Evolutionary conservation across 2,888 invertebrate genomes (phyloP).

Genomic region (Mesopsocus fuscifrons): DNA sequence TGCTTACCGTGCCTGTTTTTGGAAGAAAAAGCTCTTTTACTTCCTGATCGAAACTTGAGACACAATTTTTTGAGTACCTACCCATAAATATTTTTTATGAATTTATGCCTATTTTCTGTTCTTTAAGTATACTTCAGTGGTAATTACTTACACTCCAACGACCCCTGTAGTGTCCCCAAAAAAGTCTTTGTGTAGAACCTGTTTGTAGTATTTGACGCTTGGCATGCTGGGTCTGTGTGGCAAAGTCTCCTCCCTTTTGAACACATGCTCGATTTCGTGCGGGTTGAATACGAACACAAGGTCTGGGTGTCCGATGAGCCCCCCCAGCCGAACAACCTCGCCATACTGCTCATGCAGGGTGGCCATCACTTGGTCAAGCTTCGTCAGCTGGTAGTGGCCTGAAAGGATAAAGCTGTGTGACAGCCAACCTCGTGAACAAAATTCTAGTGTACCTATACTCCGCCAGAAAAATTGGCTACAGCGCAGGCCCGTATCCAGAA

Average conservation of each 20-base stretch:
- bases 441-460: too few species aligned
- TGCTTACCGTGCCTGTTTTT: slow-evolving; percentile 57
- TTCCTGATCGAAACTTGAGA: too few species aligned
- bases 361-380: slow-evolving; percentile 37
- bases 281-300: slow-evolving; percentile 52
- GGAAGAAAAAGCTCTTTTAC: slow-evolving; percentile 12
- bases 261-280: slow-evolving; percentile 49
- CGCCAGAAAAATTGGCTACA: too few species aligned
- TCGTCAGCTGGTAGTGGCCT: slow-evolving; percentile 37
- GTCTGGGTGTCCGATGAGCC: slow-evolving; percentile 56
- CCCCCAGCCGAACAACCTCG: slow-evolving; percentile 43
- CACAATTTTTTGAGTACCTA: too few species aligned
- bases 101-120: too few species aligned
- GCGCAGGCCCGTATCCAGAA: too few species aligned
- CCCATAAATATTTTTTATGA: too few species aligned
- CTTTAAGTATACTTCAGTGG: too few species aligned
- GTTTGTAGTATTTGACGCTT: slow-evolving; percentile 50
- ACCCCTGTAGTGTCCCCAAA: slow-evolving; percentile 51
- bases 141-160: slow-evolving; percentile 51
- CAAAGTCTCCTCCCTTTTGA: slow-evolving; percentile 45
- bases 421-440: too few species aligned
- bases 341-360: slow-evolving; percentile 35
- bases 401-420: too few species aligned
- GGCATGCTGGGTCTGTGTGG: slow-evolving; percentile 56
- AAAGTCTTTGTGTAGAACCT: slow-evolving; percentile 43